phyloP scores from a whole-genome alignment of 2,113 vertebrate genomes.

The Silurus meridionalis region DNA sequence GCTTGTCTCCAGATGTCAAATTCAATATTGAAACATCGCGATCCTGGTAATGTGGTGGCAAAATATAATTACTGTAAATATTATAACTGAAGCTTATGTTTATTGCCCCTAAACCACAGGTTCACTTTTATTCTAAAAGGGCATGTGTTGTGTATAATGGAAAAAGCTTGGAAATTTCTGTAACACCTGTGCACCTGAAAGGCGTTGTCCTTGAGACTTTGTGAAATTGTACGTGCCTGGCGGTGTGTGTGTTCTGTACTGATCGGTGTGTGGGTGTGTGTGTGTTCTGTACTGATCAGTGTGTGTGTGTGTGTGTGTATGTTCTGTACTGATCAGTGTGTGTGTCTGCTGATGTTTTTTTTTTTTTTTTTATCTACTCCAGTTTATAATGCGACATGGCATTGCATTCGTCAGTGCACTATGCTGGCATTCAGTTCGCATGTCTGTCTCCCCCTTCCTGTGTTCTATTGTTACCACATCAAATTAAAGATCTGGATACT shows the following conservation, averaged over 20 bases:
- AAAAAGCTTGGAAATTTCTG: not conserved
- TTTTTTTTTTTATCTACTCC: not conserved
- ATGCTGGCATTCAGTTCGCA: not conserved
- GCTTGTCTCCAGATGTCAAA: not conserved
- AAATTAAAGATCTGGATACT: not conserved
- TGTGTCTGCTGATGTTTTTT: not conserved
- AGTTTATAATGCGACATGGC: not conserved
- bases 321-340: not conserved
- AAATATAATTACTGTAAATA: not conserved
- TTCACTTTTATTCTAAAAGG: not conserved
- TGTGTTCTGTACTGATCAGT: not conserved
- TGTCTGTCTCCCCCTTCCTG: slow-evolving; percentile 11
- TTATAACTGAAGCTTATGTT: not conserved
- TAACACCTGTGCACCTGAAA: too few relatives aligned
- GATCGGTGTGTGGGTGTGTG: too few relatives aligned
- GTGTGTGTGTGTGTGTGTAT: not conserved
- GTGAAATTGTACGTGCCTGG: too few relatives aligned
- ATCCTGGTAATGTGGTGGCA: not conserved
- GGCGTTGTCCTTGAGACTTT: too few relatives aligned
- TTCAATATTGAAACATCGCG: not conserved
- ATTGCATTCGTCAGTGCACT: not conserved
- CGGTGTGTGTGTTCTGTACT: too few relatives aligned
- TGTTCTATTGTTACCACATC: not conserved
- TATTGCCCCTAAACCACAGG: not conserved
- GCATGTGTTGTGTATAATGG: not conserved